Evolutionary conservation across 2,113 vertebrate genomes (phyloP).

Genomic region (Himantopus leucocephalus): DNA sequence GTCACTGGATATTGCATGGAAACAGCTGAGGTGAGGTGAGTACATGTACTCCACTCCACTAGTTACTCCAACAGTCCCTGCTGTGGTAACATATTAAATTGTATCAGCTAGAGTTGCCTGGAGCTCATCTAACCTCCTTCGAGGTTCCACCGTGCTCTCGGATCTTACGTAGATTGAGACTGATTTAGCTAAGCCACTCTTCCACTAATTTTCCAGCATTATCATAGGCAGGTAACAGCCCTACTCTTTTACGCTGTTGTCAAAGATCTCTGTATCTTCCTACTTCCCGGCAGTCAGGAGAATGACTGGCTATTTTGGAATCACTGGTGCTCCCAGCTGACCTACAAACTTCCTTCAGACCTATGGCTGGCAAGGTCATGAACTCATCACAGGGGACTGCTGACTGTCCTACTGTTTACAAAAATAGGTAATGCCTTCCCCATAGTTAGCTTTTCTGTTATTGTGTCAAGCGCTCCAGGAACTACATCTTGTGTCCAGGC

Average conservation of each 20-base stretch:
- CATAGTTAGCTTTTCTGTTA: not conserved
- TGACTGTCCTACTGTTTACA: not conserved
- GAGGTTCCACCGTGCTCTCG: not conserved
- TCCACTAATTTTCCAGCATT: not conserved
- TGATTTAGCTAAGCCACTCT: not conserved
- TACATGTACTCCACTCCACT: not conserved
- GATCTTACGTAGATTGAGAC: not conserved
- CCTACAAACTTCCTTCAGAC: not conserved
- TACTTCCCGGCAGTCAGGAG: not conserved
- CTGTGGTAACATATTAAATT: not conserved
- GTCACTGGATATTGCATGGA: not conserved
- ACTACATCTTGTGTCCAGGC: not conserved
- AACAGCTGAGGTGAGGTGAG: not conserved
- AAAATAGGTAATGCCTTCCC: not conserved
- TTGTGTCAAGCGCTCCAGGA: not conserved
- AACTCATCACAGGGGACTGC: not conserved
- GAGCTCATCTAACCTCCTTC: not conserved
- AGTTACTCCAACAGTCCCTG: not conserved
- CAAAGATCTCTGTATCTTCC: not conserved
- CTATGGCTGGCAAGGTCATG: not conserved
- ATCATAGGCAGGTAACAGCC: not conserved
- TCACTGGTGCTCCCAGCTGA: not conserved
- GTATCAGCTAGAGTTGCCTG: not conserved
- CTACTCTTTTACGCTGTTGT: not conserved
- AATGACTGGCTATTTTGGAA: not conserved